Conservation (phyloP, 2,888 invertebrate species). For the Diadegma fenestrale region DNA sequence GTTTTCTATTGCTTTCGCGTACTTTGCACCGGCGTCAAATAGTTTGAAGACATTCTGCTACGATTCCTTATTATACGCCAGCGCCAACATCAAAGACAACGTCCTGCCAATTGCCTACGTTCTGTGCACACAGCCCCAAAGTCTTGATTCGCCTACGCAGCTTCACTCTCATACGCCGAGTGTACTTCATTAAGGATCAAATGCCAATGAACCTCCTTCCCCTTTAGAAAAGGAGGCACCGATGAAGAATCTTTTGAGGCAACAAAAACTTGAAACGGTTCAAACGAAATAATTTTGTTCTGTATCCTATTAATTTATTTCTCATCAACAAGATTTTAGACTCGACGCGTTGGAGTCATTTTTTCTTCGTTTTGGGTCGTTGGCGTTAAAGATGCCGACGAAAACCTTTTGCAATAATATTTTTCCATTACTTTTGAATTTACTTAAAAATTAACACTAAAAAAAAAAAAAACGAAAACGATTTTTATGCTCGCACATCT, state of each 20-base stretch:
- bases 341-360: neutral
- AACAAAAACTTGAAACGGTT: neutral
- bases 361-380: neutral
- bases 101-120: conserved; percentile 76
- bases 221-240: neutral
- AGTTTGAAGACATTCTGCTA: neutral
- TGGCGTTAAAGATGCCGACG: too few species aligned
- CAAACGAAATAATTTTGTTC: neutral
- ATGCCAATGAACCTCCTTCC: neutral
- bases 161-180: conserved; percentile 61
- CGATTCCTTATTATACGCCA: conserved; percentile 77
- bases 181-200: conserved; percentile 44
- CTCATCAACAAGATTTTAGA: neutral
- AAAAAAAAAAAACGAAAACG: too few species aligned
- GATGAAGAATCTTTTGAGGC: neutral
- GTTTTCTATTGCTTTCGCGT: neutral
- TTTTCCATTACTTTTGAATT: too few species aligned
- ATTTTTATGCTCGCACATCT: too few species aligned
- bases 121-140: conserved; percentile 80
- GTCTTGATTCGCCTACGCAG: conserved; percentile 76
- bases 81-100: conserved; percentile 78
- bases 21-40: neutral
- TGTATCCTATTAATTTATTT: neutral
- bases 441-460: too few species aligned
- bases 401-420: neutral